Base-by-base conservation (phyloP, 2,113 vertebrate species). In the Colossoma macropomum region DNA sequence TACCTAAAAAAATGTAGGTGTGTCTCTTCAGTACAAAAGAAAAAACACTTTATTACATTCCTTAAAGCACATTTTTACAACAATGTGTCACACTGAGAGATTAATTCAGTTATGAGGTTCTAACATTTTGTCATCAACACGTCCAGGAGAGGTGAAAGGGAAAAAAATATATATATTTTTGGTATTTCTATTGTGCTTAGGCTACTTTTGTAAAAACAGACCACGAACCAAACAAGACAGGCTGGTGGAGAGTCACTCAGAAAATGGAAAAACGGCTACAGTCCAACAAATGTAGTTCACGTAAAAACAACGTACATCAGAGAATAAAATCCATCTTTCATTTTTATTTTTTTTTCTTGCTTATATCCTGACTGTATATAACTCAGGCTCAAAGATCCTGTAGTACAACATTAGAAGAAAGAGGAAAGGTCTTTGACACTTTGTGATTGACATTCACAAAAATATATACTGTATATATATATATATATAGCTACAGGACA, bases 221-320 rank as follows among this genome's bases (percentile, higher is more conserved):
- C 94, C 93, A 95, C 94, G 90, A 93, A 94, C 94, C 94, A 95
- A 94, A 95, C 94, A 91, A 93, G 92, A 96, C 94, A 92, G 91
- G 92, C 89, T 32, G 66, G 86, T 91, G 89, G 88, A 90, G 84
- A 93, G 88, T 86, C 9, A 52, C 4, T 65, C 52, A 38, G n/a
- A 62, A 78, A 56, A 21, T 16, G 54, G 12, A 62, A 21, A 38
- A 59, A 75, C 23, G 70, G 68, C 27, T 77, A 81, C 56, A 32
- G 50, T 60, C 54, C 38, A 62, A 56, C 62, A 38, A 23, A 62
- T 52, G 27, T 1, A 89, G 88, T 84, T 87, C 87, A 89, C 84
- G 87, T 91, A 73, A 86, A 80, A 91, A 75, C 84, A 92, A 89
- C 84, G 89, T 89, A 91, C 82, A 91, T 89, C 86, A 71, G 86